Conservation (phyloP, 2,888 invertebrate species). For the Rhamnusium bicolor region DNA sequence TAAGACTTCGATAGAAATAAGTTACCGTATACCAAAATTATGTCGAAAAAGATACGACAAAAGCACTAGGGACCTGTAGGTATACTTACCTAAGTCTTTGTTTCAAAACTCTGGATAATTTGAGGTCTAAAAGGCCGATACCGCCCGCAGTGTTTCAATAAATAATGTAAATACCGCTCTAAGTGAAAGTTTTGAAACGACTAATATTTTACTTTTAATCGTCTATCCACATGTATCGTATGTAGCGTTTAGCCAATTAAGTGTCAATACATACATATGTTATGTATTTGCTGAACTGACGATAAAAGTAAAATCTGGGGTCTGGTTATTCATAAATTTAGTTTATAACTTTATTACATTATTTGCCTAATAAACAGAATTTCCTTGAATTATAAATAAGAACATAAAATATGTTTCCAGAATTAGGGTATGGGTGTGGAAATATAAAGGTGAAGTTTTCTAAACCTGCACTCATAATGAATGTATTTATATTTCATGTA, state of each 20-base stretch:
- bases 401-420: too few relatives aligned
- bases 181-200: neutral
- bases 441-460: too few relatives aligned
- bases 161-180: neutral
- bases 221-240: neutral
- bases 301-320: neutral
- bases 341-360: neutral
- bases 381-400: too few relatives aligned
- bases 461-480: too few relatives aligned
- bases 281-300: neutral
- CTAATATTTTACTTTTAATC: neutral
- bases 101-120: neutral
- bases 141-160: neutral
- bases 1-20: too few relatives aligned
- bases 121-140: neutral
- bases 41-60: neutral
- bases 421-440: too few relatives aligned
- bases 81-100: neutral
- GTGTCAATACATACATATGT: neutral
- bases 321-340: neutral
- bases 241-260: neutral
- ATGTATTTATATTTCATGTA: too few relatives aligned
- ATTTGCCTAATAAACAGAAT: neutral
- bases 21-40: neutral
- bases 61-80: neutral